Percentiles rank a stretch among this genome's conserved stretches.
Conservation (phyloP, 2,113 vertebrate species). For the Baryphthengus martii region DNA sequence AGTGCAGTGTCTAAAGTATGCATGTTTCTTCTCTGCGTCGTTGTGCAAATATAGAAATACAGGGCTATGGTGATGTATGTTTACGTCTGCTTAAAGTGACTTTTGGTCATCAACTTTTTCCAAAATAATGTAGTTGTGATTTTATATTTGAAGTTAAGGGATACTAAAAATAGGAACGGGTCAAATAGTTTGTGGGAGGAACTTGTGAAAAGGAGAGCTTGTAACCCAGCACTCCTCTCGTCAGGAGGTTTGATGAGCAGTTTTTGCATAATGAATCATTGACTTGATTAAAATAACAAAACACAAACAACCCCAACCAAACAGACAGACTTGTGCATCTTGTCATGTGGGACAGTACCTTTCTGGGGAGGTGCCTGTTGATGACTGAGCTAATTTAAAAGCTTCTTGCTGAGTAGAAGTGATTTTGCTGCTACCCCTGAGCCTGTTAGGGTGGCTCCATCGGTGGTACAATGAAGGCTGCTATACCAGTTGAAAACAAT, state of each 20-base stretch:
- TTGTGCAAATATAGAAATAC: background rate
- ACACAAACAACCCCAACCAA: background rate
- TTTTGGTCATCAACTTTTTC: background rate
- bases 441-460: background rate
- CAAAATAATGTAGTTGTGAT: fast-evolving
- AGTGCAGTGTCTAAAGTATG: background rate
- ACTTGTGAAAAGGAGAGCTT: background rate
- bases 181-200: background rate
- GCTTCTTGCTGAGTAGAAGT: background rate
- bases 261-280: background rate
- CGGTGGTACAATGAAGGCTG: background rate
- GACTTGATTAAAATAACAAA: background rate
- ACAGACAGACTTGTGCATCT: background rate
- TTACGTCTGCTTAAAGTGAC: background rate
- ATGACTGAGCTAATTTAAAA: background rate
- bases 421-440: background rate
- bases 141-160: background rate
- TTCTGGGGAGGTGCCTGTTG: background rate
- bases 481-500: background rate
- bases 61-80: background rate
- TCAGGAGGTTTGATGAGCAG: background rate
- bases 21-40: fast-evolving
- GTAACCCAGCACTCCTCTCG: background rate
- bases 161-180: background rate
- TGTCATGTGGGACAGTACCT: background rate